Conservation (phyloP, 2,888 invertebrate genomes). For the Tipula unca region DNA sequence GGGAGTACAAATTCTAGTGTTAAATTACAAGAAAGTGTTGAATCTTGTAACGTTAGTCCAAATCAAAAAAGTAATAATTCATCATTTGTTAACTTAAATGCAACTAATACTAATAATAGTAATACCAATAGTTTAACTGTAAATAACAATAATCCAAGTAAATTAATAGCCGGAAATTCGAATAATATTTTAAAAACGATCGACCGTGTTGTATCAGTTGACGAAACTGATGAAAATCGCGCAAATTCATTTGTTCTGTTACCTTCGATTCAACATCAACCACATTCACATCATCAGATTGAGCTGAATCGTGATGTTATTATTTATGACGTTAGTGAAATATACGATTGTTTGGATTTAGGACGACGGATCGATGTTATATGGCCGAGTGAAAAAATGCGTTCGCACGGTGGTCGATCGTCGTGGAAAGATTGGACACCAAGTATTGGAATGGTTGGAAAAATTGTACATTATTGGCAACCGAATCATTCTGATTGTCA, state of each 20-base stretch:
- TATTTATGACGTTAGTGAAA: conserved; percentile 44
- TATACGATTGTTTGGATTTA: conserved; percentile 86
- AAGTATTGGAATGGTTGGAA: conserved; percentile 84
- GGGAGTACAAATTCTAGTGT: conserved; percentile 24
- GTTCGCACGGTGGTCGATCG: conserved; percentile 76
- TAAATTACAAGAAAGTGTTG: conserved; percentile 25
- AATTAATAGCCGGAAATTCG: conserved; percentile 14
- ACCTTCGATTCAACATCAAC: not conserved
- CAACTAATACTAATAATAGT: conserved; percentile 14
- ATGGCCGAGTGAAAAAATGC: conserved; percentile 89
- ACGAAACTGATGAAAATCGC: not conserved
- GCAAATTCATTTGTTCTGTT: not conserved
- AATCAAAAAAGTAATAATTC: conserved; percentile 20
- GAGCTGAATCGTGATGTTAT: conserved; percentile 40
- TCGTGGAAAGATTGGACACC: conserved; percentile 90
- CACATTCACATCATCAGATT: conserved; percentile 28
- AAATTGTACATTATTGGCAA: conserved; percentile 89
- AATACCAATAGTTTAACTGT: conserved; percentile 25
- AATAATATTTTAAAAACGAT: not conserved
- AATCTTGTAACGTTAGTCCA: conserved; percentile 21
- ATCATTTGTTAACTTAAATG: conserved; percentile 18
- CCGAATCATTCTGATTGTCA: conserved; percentile 85
- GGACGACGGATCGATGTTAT: conserved; percentile 86
- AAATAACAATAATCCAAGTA: conserved; percentile 8
- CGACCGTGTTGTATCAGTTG: not conserved